Evolutionary conservation across 2,797 vertebrate species (phyloP), one percentile per base, ranked within the genome.

Genomic region (Phataginus tetradactyla): DNA sequence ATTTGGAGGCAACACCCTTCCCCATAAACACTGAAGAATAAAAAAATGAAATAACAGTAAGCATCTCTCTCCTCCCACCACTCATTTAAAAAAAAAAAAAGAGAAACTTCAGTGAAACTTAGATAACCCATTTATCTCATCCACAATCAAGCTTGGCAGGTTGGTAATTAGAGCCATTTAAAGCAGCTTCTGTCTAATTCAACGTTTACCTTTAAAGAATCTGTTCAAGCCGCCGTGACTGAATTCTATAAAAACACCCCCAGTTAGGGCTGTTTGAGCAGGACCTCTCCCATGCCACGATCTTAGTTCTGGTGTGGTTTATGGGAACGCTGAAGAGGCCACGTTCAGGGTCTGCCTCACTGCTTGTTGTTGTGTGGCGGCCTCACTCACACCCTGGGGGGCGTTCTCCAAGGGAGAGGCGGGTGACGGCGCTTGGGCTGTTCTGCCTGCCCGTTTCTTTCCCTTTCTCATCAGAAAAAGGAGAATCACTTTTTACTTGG

Each of bases 261-360:
- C 10, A 5, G 0, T 14, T 4, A 6, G 49, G 15, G 25, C 55
- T 72, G n/a, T 39, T 1, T 2, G 32, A 63, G 69, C 10, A 3
- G 12, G 49, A 74, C 57, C 94, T 86, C 91, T 90, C 80, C 78
- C 69, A 34, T 13, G 63, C 69, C 84, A n/a, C 27, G 5, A 7
- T 20, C 34, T 11, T 2, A 32, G 39, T 61, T 25, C 7, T 55
- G 74, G 42, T 78, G 34, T 90, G 89, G 90, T 57, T 94, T 21
- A 63, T 37, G 80, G 51, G 75, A 20, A 57, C 27, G 17, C 42
- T 5, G 42, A 37, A 79, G 64, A 90, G 69, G 34, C 25, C 17
- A 6, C 2, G 68, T 45, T 63, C 57, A 87, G 21, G 59, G 69
- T 15, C 7, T 1, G 1, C 55, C 13, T 1, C 1, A 39, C 39